Percentiles rank a stretch among this genome's conserved stretches.
Conservation (phyloP, 2,113 vertebrate genomes). For the Probosciger aterrimus region DNA sequence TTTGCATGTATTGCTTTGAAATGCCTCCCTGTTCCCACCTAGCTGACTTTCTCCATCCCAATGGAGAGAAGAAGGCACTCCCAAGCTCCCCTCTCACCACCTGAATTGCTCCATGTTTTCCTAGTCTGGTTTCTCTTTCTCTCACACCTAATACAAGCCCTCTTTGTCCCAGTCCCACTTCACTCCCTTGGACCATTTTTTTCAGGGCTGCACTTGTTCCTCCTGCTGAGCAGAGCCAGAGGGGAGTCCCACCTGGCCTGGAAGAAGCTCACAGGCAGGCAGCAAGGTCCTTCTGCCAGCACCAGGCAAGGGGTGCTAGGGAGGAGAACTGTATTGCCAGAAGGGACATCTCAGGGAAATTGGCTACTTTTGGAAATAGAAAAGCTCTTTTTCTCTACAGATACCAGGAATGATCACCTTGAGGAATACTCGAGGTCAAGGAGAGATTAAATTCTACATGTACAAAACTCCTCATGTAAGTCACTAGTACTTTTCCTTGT, state of each 20-base stretch:
- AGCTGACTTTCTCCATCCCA: background rate
- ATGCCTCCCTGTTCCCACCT: background rate
- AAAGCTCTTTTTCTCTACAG: background rate
- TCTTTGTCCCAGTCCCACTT: background rate
- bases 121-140: background rate
- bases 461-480: background rate
- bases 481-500: background rate
- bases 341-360: background rate
- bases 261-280: background rate
- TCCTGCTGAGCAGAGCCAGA: background rate
- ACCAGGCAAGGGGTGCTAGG: background rate
- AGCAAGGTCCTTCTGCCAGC: background rate
- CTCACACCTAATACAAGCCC: background rate
- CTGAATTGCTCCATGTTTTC: background rate
- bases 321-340: background rate
- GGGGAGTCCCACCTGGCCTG: rapidly evolving
- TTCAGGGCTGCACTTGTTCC: background rate
- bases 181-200: rapidly evolving
- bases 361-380: background rate
- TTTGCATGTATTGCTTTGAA: background rate
- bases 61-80: background rate
- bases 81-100: background rate
- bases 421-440: rapidly evolving
- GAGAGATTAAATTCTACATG: background rate
- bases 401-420: background rate